These are phyloP conservation scores for Oeneis ivallda DNA, from an alignment of 2,888 invertebrate genomes.

Conservation along the genomic window DNA sequence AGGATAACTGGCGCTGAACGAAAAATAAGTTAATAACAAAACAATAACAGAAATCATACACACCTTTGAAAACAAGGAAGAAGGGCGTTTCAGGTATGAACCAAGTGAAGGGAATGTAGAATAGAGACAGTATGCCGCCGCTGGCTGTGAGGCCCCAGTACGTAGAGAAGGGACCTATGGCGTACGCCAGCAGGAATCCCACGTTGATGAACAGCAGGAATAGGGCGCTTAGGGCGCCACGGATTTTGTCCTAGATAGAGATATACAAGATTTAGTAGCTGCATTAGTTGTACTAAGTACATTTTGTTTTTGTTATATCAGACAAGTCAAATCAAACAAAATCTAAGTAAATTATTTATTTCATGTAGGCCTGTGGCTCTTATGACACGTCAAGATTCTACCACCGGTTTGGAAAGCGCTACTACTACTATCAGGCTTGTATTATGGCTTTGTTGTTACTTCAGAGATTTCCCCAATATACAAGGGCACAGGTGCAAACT, in stretches of 20 bases:
- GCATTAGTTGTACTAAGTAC: too few species aligned
- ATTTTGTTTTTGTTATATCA: neutral
- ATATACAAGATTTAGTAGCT: neutral
- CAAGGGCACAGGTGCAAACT: slow-evolving; percentile 89
- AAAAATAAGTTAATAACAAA: too few species aligned
- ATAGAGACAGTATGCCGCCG: slow-evolving; percentile 84
- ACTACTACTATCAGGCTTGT: too few species aligned
- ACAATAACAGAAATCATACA: neutral
- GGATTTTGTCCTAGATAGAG: slow-evolving; percentile 83
- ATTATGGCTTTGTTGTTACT: slow-evolving; percentile 64
- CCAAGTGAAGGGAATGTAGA: slow-evolving; percentile 84
- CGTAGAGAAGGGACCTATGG: slow-evolving; percentile 87
- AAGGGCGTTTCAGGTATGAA: slow-evolving; percentile 92
- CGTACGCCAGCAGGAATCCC: slow-evolving; percentile 87
- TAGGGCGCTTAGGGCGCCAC: slow-evolving; percentile 90
- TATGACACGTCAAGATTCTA: too few species aligned
- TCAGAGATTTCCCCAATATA: slow-evolving; percentile 93
- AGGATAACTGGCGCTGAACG: too few species aligned
- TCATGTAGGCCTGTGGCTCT: too few species aligned
- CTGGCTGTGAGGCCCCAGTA: slow-evolving; percentile 86
- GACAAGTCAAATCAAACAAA: neutral
- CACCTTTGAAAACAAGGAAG: slow-evolving; percentile 84
- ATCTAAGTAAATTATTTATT: too few species aligned
- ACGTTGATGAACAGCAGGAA: slow-evolving; percentile 88
- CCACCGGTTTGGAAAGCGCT: too few species aligned